Conservation (phyloP, 2,113 vertebrate genomes). For the Peucedramus taeniatus region DNA sequence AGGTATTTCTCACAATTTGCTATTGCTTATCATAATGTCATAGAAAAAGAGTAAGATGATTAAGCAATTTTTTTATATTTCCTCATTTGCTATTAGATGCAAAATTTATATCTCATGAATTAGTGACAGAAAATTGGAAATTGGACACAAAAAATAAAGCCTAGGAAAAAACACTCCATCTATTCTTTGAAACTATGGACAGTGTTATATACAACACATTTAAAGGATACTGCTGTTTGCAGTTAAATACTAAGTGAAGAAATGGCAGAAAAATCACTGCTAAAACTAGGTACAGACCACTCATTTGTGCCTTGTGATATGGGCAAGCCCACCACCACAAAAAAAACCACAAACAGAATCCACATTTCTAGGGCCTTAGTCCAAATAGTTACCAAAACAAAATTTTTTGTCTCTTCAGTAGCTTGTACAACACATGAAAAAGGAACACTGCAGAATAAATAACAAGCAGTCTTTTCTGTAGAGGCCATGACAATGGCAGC, state of each 20-base stretch:
- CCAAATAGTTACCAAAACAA: background rate
- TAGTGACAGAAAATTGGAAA: background rate
- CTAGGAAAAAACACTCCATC: fast-evolving
- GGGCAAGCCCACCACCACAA: background rate
- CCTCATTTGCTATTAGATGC: background rate
- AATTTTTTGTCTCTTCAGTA: background rate
- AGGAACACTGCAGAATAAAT: background rate
- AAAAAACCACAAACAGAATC: background rate
- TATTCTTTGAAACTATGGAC: background rate
- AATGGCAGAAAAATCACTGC: background rate
- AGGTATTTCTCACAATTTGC: background rate
- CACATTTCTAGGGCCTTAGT: background rate
- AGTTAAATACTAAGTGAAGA: background rate
- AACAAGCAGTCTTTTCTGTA: background rate
- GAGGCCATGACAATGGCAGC: background rate
- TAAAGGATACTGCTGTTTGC: background rate
- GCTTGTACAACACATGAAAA: background rate
- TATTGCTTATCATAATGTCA: background rate
- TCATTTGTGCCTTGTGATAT: background rate
- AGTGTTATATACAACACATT: background rate
- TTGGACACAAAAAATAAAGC: background rate
- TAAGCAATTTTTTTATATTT: background rate
- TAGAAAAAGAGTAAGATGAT: background rate
- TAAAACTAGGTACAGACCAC: background rate
- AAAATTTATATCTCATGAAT: background rate